These are phyloP conservation scores for Sigmodon hispidus DNA, from an alignment of 2,113 vertebrate species.

Conservation along the genomic window DNA sequence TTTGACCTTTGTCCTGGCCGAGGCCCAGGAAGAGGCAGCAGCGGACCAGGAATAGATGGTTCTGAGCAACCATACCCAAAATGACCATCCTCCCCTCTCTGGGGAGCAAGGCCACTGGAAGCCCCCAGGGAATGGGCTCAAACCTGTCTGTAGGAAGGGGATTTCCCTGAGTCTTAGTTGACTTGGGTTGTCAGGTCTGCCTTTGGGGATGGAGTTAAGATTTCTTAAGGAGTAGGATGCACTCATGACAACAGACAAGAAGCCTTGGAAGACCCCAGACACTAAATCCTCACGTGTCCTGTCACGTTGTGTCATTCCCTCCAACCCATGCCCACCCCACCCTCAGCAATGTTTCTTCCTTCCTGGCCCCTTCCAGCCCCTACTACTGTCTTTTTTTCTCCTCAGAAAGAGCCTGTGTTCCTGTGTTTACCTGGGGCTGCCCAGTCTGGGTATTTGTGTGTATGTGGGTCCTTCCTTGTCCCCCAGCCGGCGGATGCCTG, in stretches of 20 bases:
- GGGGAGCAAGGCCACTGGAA: background rate
- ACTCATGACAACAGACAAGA: background rate
- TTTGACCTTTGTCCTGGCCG: background rate
- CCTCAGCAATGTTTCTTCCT: background rate
- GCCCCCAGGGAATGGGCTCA: background rate
- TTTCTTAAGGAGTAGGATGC: background rate
- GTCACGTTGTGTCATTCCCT: no score
- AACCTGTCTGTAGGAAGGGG: background rate
- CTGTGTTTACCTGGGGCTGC: conserved; percentile 71
- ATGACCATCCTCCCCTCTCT: background rate
- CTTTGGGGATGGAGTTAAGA: background rate
- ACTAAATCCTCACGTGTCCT: background rate
- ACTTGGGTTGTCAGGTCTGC: background rate
- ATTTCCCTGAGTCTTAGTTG: background rate
- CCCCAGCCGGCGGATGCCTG: conserved; percentile 71
- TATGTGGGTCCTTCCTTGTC: conserved; percentile 57
- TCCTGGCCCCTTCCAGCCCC: background rate
- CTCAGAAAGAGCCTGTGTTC: conserved; percentile 16
- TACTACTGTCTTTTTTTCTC: background rate
- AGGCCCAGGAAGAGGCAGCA: background rate
- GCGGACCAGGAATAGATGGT: background rate
- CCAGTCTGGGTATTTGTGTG: conserved; percentile 21
- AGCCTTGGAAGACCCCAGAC: background rate
- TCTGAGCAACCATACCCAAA: background rate
- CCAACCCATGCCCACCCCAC: no score